Conservation (phyloP, 1,140 invertebrate genomes). For the Camponotus vicinus region DNA sequence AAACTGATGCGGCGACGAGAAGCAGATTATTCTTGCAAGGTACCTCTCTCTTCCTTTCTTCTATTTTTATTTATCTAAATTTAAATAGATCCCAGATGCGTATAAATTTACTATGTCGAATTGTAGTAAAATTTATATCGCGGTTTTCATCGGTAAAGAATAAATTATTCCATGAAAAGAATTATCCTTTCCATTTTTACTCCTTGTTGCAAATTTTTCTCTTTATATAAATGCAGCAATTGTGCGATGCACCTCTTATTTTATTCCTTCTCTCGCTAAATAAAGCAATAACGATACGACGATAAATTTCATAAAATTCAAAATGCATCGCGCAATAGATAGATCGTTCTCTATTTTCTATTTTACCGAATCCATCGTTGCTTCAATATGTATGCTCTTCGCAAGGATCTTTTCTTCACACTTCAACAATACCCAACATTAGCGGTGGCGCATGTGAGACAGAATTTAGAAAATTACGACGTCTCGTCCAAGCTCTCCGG, state of each 20-base stretch:
- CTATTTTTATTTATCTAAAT: background rate
- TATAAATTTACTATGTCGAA: background rate
- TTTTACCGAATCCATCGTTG: constrained; percentile 27
- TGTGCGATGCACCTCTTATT: background rate
- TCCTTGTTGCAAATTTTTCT: background rate
- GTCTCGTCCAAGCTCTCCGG: background rate
- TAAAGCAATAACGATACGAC: background rate
- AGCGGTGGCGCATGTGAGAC: background rate
- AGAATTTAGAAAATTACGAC: constrained; percentile 11
- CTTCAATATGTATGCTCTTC: background rate
- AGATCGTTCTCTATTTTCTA: constrained; percentile 1
- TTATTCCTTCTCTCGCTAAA: constrained; percentile 8
- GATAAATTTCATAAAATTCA: constrained; percentile 11
- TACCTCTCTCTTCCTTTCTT: background rate
- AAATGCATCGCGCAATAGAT: background rate
- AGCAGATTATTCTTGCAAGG: background rate
- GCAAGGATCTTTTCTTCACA: constrained; percentile 1
- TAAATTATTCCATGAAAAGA: background rate
- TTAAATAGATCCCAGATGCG: background rate
- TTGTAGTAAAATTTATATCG: background rate
- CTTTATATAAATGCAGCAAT: constrained; percentile 13
- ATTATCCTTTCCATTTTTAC: background rate
- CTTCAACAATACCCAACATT: constrained; percentile 18
- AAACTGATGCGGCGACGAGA: background rate
- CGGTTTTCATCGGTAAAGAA: background rate